Conservation (phyloP, 2,113 vertebrate genomes). For the Todiramphus chloris region DNA sequence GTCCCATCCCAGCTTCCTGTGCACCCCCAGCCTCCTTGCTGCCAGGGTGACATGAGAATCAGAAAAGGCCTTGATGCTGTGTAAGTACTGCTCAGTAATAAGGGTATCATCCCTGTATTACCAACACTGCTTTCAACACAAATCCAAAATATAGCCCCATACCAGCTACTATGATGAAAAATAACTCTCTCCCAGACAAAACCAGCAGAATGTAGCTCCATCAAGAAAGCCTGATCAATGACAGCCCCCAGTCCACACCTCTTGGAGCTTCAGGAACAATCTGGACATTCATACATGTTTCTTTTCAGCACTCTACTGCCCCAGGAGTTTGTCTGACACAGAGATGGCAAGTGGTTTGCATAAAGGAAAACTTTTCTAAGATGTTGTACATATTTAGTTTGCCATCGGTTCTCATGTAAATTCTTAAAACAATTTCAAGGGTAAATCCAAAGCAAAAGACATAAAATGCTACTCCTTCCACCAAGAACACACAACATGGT, state of each 20-base stretch:
- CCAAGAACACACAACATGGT: neutral
- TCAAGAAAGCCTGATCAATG: neutral
- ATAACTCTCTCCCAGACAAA: neutral
- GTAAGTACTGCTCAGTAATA: neutral
- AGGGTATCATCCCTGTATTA: neutral
- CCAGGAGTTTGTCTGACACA: neutral
- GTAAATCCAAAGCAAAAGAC: neutral
- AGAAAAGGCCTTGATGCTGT: neutral
- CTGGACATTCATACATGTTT: neutral
- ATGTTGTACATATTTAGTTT: neutral
- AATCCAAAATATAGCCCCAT: neutral
- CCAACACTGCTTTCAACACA: neutral
- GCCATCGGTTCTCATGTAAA: neutral
- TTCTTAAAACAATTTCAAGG: neutral
- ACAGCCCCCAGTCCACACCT: accelerated
- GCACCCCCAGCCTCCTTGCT: neutral
- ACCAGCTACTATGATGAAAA: neutral
- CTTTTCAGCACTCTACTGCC: neutral
- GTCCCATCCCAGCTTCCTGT: neutral
- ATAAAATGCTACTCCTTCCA: neutral
- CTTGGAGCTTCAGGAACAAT: neutral
- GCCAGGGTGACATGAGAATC: neutral
- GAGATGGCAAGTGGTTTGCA: neutral
- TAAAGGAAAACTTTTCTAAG: neutral
- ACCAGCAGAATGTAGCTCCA: neutral